These are phyloP conservation scores for Tylochromis polylepis DNA, from an alignment of 2,113 vertebrate genomes.

Conservation along the genomic window DNA sequence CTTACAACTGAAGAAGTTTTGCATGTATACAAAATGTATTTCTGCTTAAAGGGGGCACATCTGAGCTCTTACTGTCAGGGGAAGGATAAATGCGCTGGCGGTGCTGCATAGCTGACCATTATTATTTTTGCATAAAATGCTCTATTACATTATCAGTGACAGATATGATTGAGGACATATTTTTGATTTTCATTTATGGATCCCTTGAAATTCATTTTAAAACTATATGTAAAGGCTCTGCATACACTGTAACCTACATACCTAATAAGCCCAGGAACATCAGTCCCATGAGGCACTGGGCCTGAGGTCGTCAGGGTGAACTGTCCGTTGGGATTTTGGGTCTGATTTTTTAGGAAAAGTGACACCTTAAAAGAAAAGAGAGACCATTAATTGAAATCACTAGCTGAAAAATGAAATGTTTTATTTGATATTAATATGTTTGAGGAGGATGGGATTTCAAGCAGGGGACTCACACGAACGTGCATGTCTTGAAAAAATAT, in stretches of 20 bases:
- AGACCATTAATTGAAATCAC: background rate
- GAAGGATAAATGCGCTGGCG: background rate
- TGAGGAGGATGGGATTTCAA: background rate
- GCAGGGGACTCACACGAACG: conserved; percentile 78
- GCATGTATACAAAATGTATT: background rate
- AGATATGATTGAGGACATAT: background rate
- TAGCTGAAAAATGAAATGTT: background rate
- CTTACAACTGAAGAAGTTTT: background rate
- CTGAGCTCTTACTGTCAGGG: background rate
- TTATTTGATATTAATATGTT: background rate
- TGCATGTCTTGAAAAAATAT: conserved; percentile 91
- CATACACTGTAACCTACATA: conserved; percentile 34
- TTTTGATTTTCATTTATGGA: background rate
- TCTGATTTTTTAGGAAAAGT: conserved; percentile 85
- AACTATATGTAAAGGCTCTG: background rate
- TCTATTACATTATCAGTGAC: background rate
- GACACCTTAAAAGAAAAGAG: conserved; percentile 75
- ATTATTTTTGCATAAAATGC: background rate
- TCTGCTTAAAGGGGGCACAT: background rate
- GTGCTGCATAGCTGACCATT: background rate
- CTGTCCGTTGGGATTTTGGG: conserved; percentile 86
- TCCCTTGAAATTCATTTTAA: background rate
- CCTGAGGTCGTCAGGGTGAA: conserved; percentile 81
- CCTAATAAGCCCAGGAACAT: conserved; percentile 90
- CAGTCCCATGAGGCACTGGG: conserved; percentile 83